phyloP scores from a whole-genome alignment of 2,888 invertebrate species.

The Dexiosoma caninum region DNA sequence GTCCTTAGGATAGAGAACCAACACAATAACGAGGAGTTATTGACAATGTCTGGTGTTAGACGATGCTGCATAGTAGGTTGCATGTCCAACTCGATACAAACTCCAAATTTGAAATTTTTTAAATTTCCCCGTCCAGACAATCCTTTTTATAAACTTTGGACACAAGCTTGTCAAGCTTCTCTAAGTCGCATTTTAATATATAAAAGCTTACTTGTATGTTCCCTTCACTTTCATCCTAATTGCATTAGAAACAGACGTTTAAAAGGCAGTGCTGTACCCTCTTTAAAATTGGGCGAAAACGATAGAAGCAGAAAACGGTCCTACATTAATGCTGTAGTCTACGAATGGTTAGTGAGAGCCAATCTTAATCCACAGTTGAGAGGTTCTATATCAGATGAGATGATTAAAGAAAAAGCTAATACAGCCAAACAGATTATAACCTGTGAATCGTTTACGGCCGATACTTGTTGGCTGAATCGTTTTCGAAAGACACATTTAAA shows the following conservation, averaged over 20 bases:
- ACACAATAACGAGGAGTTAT: not conserved
- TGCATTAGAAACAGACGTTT: slow-evolving; percentile 73
- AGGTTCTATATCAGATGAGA: slow-evolving; percentile 74
- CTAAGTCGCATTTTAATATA: slow-evolving; percentile 74
- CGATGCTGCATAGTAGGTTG: slow-evolving; percentile 76
- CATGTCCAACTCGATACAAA: slow-evolving; percentile 73
- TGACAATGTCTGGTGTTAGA: slow-evolving; percentile 73
- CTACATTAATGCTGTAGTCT: slow-evolving; percentile 75
- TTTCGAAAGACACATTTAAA: slow-evolving; percentile 74
- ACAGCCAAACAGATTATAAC: slow-evolving; percentile 73
- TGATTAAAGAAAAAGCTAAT: slow-evolving; percentile 75
- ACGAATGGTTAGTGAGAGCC: slow-evolving; percentile 75
- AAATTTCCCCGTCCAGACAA: slow-evolving; percentile 75
- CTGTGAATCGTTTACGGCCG: slow-evolving; percentile 71
- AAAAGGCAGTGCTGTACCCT: slow-evolving; percentile 73
- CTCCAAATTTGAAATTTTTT: slow-evolving; percentile 75
- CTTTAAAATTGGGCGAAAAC: slow-evolving; percentile 71
- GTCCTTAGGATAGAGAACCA: not conserved
- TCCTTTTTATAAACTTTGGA: slow-evolving; percentile 74
- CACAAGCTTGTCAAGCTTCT: slow-evolving; percentile 76
- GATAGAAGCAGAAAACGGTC: slow-evolving; percentile 74
- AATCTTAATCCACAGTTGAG: slow-evolving; percentile 73
- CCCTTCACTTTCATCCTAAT: slow-evolving; percentile 73
- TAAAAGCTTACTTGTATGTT: slow-evolving; percentile 75
- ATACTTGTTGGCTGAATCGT: slow-evolving; percentile 75